A percentile compares a stretch with the other conserved stretches of the same genome.
Conservation (phyloP, 2,797 vertebrate genomes). For the Rhynchonycteris naso region DNA sequence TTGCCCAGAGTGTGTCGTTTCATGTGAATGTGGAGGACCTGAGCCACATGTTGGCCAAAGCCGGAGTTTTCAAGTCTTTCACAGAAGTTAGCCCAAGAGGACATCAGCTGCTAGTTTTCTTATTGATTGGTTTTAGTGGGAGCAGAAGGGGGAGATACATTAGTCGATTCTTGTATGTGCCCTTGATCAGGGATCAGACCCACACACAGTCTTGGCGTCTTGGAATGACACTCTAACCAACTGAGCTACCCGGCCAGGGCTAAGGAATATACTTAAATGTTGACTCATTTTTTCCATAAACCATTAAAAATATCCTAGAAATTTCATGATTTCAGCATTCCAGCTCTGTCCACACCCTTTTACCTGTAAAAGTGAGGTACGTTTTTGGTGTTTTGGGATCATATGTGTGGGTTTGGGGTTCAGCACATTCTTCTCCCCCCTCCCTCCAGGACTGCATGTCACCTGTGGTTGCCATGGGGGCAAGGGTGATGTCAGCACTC, state of each 20-base stretch:
- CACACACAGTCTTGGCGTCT: too few relatives aligned
- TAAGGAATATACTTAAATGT: background rate
- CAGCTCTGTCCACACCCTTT: background rate
- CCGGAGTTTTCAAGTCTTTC: constrained; percentile 7
- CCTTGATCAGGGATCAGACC: too few relatives aligned
- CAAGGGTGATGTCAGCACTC: background rate
- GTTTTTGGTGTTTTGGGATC: background rate
- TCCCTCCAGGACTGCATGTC: background rate
- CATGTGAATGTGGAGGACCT: background rate
- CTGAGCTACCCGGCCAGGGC: too few relatives aligned
- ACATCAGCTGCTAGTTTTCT: background rate
- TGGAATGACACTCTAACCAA: too few relatives aligned
- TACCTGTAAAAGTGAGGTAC: background rate
- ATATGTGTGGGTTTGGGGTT: background rate
- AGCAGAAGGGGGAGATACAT: too few relatives aligned
- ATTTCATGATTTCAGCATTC: background rate
- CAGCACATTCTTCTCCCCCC: background rate
- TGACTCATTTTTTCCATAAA: constrained; percentile 10
- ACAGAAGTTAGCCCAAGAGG: constrained; percentile 33
- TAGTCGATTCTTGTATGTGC: too few relatives aligned
- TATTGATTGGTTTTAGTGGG: too few relatives aligned
- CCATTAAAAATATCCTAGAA: constrained; percentile 33
- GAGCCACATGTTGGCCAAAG: background rate
- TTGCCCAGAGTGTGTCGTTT: background rate
- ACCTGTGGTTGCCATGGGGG: background rate